Evolutionary conservation across 2,113 vertebrate species (phyloP), one percentile per base, ranked within the genome.

Genomic region (Fulmarus glacialis): DNA sequence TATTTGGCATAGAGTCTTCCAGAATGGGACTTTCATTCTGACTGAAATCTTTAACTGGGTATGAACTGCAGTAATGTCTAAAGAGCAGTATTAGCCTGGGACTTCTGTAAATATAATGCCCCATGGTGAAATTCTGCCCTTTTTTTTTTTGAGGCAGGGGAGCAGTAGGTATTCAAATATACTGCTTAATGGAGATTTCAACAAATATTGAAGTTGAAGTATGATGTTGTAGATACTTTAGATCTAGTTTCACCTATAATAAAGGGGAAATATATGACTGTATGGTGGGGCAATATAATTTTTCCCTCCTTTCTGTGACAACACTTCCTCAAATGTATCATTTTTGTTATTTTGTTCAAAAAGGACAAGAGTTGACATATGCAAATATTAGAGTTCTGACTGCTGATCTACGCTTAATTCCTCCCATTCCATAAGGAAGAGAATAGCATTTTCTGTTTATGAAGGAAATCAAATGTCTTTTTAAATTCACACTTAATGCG

Each of bases 261-360:
- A 56, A 80, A 77, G n/a, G 50, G 64, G 22, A 60, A 70, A 60
- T 70, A 36, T 8, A 3, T 62, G 59, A 56, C 23, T 73, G 4
- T 15, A 4, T 50, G 23, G 18, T 56, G 34, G 16, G 6, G 1
- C 0, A 1, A 43, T 16, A 5, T 72, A 38, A 13, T 60, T 72
- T 93, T 89, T 12, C 20, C 20, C 12, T 62, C 6, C n/a, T 34
- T 64, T 75, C 23, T 70, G 11, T 62, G 30, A 66, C 18, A 71
- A 1, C 4, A 11, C 42, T 77, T 77, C 13, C 24, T 89, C 68
- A 66, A 87, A 78, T 48, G 3, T 47, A 19, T 47, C 0, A 6
- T 19, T 82, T 71, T 30, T 52, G 13, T 63, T 9, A 12, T 21
- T 78, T 47, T 60, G 32, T n/a, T 64, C 27, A 26, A 19, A 68